Percentiles rank a stretch among this genome's conserved stretches.
Conservation (phyloP, 2,113 vertebrate species). For the Buteo buteo region DNA sequence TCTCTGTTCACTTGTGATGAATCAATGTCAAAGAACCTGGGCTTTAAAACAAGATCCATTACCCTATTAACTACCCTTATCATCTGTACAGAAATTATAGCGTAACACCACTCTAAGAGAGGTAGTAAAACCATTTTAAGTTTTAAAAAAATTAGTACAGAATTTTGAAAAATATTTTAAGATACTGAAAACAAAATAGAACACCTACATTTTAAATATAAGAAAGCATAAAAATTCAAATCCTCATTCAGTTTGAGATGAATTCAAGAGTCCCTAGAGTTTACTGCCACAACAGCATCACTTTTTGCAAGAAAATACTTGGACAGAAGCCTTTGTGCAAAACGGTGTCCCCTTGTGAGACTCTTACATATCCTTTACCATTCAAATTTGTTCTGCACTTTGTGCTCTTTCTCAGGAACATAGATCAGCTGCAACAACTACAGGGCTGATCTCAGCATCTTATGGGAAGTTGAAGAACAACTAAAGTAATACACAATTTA, state of each 20-base stretch:
- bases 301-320: background rate
- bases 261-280: background rate
- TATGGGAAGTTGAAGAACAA: background rate
- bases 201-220: background rate
- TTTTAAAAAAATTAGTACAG: background rate
- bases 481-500: background rate
- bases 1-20: background rate
- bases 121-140: background rate
- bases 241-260: background rate
- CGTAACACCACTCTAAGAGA: background rate
- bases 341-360: background rate
- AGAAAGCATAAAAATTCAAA: background rate
- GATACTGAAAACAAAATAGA: background rate
- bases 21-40: background rate
- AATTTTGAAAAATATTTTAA: background rate
- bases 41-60: background rate
- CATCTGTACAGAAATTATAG: background rate
- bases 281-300: background rate
- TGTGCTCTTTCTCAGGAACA: background rate
- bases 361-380: background rate
- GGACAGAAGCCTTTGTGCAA: background rate
- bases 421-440: background rate
- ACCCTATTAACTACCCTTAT: background rate
- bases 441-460: constrained; percentile 3
- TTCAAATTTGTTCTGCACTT: background rate